A percentile compares a stretch with the other conserved stretches of the same genome.
These are phyloP conservation scores for Cotesia congregata DNA, from an alignment of 2,888 invertebrate species.

Conservation along the genomic window DNA sequence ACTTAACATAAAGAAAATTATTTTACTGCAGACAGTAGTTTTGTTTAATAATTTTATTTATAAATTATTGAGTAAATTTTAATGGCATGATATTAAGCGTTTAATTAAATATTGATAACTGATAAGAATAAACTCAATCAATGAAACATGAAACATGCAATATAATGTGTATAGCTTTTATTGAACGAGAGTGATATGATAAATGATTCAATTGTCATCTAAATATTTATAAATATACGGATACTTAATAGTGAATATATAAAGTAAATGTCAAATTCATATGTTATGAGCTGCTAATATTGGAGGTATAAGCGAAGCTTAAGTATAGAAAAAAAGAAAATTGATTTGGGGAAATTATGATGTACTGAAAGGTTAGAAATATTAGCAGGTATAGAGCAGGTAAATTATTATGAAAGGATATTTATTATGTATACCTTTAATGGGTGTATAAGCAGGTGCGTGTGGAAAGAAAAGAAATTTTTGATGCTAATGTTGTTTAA, in stretches of 20 bases:
- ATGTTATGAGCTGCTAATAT: background rate
- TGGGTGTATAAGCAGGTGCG: too few relatives aligned
- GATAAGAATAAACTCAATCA: background rate
- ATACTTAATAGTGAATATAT: background rate
- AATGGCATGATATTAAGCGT: background rate
- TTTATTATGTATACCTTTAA: too few relatives aligned
- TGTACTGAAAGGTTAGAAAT: background rate
- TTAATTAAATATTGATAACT: background rate
- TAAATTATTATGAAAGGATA: background rate
- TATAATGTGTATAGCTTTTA: background rate
- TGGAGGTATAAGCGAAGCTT: background rate
- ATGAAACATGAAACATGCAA: background rate
- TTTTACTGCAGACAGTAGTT: too few relatives aligned
- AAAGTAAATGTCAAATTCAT: background rate
- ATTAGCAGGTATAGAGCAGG: background rate
- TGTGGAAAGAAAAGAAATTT: too few relatives aligned
- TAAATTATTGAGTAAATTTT: background rate
- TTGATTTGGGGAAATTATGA: constrained; percentile 16
- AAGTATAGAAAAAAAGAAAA: background rate
- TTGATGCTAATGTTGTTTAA: too few relatives aligned
- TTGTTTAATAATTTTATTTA: too few relatives aligned
- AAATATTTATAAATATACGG: background rate
- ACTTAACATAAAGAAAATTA: too few relatives aligned
- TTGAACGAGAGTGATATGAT: background rate
- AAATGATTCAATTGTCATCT: background rate